phyloP scores from a whole-genome alignment of 2,888 invertebrate genomes.

The Griposia aprilina region DNA sequence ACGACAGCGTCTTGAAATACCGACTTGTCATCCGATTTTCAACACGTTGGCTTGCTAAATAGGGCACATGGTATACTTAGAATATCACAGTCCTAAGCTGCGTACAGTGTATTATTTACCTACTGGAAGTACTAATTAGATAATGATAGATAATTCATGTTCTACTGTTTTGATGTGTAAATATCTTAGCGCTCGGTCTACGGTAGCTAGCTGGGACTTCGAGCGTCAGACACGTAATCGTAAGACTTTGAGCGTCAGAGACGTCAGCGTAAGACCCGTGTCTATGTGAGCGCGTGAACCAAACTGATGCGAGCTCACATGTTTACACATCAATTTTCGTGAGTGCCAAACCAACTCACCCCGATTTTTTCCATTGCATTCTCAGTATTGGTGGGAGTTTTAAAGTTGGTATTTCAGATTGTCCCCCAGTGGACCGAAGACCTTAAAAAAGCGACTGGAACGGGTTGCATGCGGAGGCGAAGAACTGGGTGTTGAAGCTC shows the following conservation, averaged over 20 bases:
- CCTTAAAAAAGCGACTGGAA: not conserved
- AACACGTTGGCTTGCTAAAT: slow-evolving; percentile 26
- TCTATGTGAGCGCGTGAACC: too few species aligned
- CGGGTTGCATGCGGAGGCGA: not conserved
- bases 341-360: too few species aligned
- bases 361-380: not conserved
- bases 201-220: too few species aligned
- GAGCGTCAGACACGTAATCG: too few species aligned
- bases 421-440: too few species aligned
- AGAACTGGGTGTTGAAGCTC: not conserved
- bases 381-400: not conserved
- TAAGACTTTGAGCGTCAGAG: too few species aligned
- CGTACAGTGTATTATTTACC: not conserved
- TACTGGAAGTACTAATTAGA: not conserved
- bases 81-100: not conserved
- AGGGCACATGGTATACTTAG: slow-evolving; percentile 29
- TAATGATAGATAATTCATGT: not conserved
- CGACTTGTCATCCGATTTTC: slow-evolving; percentile 21
- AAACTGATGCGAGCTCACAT: too few species aligned
- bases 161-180: too few species aligned
- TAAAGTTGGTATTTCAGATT: not conserved
- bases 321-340: too few species aligned
- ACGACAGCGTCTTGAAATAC: slow-evolving; percentile 41
- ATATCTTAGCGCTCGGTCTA: too few species aligned
- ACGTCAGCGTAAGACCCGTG: too few species aligned